These are phyloP conservation scores for Nycticryphes semicollaris DNA, from an alignment of 2,113 vertebrate species.

Conservation along the genomic window DNA sequence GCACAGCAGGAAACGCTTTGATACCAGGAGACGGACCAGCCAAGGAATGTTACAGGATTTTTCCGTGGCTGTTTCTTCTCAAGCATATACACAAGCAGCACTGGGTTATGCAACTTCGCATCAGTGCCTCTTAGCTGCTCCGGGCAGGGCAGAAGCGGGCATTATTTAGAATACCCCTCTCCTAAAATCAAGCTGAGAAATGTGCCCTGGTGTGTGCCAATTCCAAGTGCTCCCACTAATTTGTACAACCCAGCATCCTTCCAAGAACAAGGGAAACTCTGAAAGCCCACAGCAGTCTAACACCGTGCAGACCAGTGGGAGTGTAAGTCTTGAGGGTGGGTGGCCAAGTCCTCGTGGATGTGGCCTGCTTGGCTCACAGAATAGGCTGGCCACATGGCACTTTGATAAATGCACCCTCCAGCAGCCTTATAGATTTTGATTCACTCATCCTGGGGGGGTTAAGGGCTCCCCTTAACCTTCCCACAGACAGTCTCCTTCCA, in stretches of 20 bases:
- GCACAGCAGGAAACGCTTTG: slow-evolving; percentile 53
- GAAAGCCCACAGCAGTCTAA: background rate
- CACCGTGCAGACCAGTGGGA: rapidly evolving
- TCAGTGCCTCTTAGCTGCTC: background rate
- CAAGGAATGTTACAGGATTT: slow-evolving; percentile 67
- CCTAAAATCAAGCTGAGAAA: slow-evolving; percentile 30
- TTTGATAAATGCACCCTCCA: background rate
- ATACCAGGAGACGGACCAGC: slow-evolving; percentile 34
- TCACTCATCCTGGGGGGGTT: background rate
- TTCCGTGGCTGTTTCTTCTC: slow-evolving; percentile 72
- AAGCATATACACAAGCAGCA: slow-evolving; percentile 40
- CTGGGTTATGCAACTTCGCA: slow-evolving; percentile 52
- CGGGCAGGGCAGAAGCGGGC: background rate
- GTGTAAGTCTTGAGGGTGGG: background rate
- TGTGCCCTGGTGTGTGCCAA: background rate
- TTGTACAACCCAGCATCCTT: background rate
- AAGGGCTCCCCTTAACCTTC: background rate
- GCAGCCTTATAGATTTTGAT: background rate
- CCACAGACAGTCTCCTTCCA: background rate
- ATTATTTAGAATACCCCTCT: background rate
- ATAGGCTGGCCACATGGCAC: background rate
- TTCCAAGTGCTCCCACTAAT: background rate
- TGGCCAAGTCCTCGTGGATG: background rate
- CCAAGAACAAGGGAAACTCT: background rate
- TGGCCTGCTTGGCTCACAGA: background rate